phyloP scores from a whole-genome alignment of 2,797 vertebrate species.

The Melanotaenia maccullochi region DNA sequence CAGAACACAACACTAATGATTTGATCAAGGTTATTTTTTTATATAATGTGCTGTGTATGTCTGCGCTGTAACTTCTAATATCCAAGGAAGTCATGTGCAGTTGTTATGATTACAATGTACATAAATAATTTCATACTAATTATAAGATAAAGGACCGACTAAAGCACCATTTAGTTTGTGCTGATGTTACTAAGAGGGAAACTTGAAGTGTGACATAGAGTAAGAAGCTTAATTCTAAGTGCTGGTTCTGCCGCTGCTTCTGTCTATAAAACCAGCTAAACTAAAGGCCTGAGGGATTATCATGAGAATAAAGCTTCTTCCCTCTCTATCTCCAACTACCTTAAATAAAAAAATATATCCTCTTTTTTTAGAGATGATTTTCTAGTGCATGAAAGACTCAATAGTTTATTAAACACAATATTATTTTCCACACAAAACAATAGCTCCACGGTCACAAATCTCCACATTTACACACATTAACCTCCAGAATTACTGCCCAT shows the following conservation, averaged over 20 bases:
- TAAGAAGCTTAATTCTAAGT: neutral
- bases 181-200: neutral
- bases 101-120: neutral
- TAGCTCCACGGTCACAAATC: neutral
- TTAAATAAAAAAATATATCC: too few relatives aligned
- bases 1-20: neutral
- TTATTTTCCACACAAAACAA: neutral
- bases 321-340: neutral
- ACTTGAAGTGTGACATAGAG: neutral
- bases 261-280: neutral
- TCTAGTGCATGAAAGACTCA: neutral
- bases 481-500: neutral
- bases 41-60: neutral
- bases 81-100: neutral
- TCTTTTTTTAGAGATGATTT: neutral
- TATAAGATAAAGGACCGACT: neutral
- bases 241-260: neutral
- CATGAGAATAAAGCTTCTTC: neutral
- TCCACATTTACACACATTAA: neutral
- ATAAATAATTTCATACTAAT: neutral
- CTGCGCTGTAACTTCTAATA: neutral
- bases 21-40: neutral
- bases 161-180: neutral
- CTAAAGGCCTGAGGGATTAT: neutral
- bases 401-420: neutral